Evolutionary conservation across 1,140 invertebrate genomes (phyloP), one percentile per base, ranked within the genome.

Genomic region (Drosophila malerkotliana): DNA sequence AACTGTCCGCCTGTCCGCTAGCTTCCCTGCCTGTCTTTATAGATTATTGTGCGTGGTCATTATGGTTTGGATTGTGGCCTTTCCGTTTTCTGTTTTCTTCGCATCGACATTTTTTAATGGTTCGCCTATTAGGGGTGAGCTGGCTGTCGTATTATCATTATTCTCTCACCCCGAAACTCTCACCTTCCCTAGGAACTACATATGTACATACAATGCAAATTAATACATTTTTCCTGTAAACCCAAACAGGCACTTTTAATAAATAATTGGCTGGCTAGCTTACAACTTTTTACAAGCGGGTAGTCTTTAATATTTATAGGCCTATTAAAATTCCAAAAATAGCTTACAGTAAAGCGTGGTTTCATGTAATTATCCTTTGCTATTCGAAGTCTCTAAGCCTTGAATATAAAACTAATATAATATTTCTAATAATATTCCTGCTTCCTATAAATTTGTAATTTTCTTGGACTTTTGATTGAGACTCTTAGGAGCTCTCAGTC

Each of bases 1-100:
- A 49, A 28, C 61, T 51, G 56, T 73, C 32, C 8, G 34, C 26
- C 56, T 54, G 53, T 14, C 63, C 15, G 74, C 58, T 34, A 44
- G 54, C 41, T 66, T 39, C 45, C 24, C 72, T 47, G 47, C 71
- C 79, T 51, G 47, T 57, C 57, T 44, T 56, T 32, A 28, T 37
- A 39, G 54, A 34, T 59, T 78, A 88, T 87, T 87, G 83, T 87
- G 82, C 82, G 82, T 83, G 75, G 82, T 88, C 82, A 87, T 87
- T 87, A 87, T 76, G 77, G 47, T 54, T 47, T 39, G 60, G 57
- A 32, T 30, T 55, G 67, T 66, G 66, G 26, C 54, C 48, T 26
- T 15, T 15, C 64, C 24, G n/a, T 44, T 44, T 34, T 47, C n/a
- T 39, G 4, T n/a, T 51, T 28, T 34, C 71, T 51, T 53, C 28